Evolutionary conservation across 2,797 vertebrate species (phyloP).

Genomic region (Oceanodroma leucorhoa): DNA sequence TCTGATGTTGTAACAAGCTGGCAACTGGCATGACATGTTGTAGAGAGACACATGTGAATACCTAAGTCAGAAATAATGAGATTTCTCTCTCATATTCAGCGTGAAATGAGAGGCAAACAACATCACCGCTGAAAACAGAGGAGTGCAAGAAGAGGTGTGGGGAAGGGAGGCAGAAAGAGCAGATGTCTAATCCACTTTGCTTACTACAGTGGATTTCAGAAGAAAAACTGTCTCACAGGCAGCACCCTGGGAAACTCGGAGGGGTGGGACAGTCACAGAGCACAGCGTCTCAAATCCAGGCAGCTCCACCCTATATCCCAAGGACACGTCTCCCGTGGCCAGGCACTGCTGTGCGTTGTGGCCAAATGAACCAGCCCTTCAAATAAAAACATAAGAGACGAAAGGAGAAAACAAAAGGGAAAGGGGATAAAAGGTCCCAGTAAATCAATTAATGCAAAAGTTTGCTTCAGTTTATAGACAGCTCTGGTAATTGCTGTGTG

Average conservation of each 20-base stretch:
- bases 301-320: constrained; percentile 12
- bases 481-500: constrained; percentile 33
- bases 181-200: neutral
- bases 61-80: constrained; percentile 73
- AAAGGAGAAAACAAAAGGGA: constrained; percentile 52
- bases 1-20: constrained; percentile 66
- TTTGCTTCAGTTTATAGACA: constrained; percentile 39
- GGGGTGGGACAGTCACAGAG: neutral
- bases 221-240: neutral
- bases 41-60: constrained; percentile 56
- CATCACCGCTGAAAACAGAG: constrained; percentile 12
- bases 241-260: neutral
- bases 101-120: constrained; percentile 62
- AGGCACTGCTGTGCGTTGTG: neutral
- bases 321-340: neutral
- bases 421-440: constrained; percentile 20
- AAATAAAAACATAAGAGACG: constrained; percentile 6
- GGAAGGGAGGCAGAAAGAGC: neutral
- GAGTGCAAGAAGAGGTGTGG: constrained; percentile 19
- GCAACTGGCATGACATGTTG: constrained; percentile 51
- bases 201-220: constrained; percentile 6
- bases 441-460: constrained; percentile 45
- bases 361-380: constrained; percentile 11
- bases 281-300: neutral
- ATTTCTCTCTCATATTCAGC: constrained; percentile 63